These are phyloP conservation scores for Metellina segmentata DNA, from an alignment of 2,888 invertebrate genomes.

Conservation along the genomic window DNA sequence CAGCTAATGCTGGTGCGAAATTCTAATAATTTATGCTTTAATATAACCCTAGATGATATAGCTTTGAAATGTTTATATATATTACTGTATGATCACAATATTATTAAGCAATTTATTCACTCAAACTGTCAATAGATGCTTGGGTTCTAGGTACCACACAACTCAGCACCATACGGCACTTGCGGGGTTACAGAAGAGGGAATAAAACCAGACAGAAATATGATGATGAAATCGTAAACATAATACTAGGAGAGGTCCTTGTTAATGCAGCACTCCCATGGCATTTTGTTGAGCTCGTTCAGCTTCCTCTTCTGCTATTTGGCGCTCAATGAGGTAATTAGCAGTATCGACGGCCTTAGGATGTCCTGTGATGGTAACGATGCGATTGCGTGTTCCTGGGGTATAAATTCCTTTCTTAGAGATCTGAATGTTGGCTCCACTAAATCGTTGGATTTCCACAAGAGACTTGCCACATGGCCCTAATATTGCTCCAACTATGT, in stretches of 20 bases:
- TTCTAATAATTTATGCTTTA: slow-evolving; percentile 32
- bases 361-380: slow-evolving; percentile 96
- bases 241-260: slow-evolving; percentile 36
- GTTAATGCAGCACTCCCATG: slow-evolving; percentile 70
- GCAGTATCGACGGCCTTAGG: slow-evolving; percentile 93
- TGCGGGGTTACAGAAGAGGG: slow-evolving; percentile 44
- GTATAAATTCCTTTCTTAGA: slow-evolving; percentile 98
- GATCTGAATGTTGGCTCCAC: slow-evolving; percentile 98
- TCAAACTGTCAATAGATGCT: slow-evolving; percentile 36
- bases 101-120: slow-evolving; percentile 63
- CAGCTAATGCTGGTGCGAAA: slow-evolving; percentile 44
- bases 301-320: slow-evolving; percentile 96
- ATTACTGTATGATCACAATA: slow-evolving; percentile 60
- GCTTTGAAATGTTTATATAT: slow-evolving; percentile 48
- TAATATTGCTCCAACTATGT: slow-evolving; percentile 98
- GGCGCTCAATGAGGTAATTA: slow-evolving; percentile 97
- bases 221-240: slow-evolving; percentile 22
- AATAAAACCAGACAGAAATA: slow-evolving; percentile 58
- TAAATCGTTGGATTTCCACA: slow-evolving; percentile 97
- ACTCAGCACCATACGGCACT: slow-evolving; percentile 59
- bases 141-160: slow-evolving; percentile 64
- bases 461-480: slow-evolving; percentile 97
- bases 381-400: slow-evolving; percentile 97
- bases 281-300: slow-evolving; percentile 92
- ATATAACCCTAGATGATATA: slow-evolving; percentile 57